These are phyloP conservation scores for Drosophila arizonae DNA, from an alignment of 1,140 invertebrate genomes.

Conservation along the genomic window DNA sequence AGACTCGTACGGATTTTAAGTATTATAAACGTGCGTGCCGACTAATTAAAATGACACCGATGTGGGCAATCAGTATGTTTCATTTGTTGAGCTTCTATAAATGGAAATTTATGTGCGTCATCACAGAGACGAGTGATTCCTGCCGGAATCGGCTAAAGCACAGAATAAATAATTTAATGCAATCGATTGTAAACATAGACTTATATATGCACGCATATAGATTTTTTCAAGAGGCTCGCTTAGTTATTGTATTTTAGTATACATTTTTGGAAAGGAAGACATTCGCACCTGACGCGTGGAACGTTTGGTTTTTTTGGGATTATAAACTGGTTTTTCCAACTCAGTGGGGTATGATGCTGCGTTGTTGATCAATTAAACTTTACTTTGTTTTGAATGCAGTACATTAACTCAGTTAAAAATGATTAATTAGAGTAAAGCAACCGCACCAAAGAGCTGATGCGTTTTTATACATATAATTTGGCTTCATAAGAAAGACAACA, in stretches of 20 bases:
- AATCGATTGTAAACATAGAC: conserved; percentile 12
- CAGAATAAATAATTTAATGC: conserved; percentile 7
- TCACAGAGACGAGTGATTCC: neutral
- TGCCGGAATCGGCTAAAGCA: conserved; percentile 6
- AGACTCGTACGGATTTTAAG: conserved; percentile 13
- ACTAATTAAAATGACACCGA: conserved; percentile 37
- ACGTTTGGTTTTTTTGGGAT: neutral
- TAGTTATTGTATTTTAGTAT: too few relatives aligned
- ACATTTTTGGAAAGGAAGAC: too few relatives aligned
- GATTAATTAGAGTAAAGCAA: neutral
- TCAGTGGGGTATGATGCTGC: neutral
- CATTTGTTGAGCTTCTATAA: conserved; percentile 11
- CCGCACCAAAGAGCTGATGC: neutral
- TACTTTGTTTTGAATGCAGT: neutral
- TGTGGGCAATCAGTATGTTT: conserved; percentile 6
- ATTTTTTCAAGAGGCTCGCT: conserved; percentile 3
- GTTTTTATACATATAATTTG: too few relatives aligned
- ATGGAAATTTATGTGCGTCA: conserved; percentile 15
- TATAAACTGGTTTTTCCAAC: conserved; percentile 1
- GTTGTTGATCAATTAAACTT: neutral
- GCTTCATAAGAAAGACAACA: too few relatives aligned
- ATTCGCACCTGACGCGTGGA: conserved; percentile 1
- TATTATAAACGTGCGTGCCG: conserved; percentile 33
- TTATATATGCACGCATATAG: neutral
- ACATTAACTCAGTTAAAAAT: neutral